phyloP scores from a whole-genome alignment of 2,888 invertebrate species.

The Eristalis intricaria region DNA sequence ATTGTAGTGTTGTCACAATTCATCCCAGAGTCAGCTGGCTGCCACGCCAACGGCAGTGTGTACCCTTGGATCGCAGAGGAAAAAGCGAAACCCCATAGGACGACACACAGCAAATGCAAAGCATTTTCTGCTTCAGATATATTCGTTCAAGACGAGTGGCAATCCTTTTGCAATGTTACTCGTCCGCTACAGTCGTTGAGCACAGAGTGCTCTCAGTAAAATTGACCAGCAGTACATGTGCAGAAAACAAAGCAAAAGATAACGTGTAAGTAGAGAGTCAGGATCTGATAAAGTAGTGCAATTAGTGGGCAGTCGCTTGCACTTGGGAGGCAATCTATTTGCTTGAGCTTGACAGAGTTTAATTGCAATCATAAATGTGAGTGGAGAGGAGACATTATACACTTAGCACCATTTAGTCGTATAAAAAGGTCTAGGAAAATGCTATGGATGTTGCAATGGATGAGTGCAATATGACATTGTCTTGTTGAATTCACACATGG shows the following conservation, averaged over 20 bases:
- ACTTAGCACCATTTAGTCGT: neutral
- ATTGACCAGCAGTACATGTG: neutral
- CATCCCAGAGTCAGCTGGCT: constrained; percentile 31
- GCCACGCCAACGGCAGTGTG: neutral
- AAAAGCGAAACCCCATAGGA: neutral
- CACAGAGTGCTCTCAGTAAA: neutral
- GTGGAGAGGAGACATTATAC: neutral
- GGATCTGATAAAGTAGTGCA: neutral
- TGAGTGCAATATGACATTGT: no score
- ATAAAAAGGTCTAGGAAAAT: neutral
- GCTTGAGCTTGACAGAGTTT: neutral
- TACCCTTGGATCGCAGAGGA: neutral
- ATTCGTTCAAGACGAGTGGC: neutral
- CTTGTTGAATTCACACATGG: no score
- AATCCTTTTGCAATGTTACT: neutral
- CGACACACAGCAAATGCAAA: neutral
- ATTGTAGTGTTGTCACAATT: constrained; percentile 17
- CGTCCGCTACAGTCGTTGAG: neutral
- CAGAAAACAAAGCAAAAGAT: neutral
- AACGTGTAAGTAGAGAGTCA: neutral
- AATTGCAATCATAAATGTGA: neutral
- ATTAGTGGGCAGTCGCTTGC: neutral
- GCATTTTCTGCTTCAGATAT: neutral
- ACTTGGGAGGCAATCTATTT: neutral
- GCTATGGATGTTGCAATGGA: no score